A percentile compares a stretch with the other conserved stretches of the same genome.
phyloP scores from a whole-genome alignment of 1,140 invertebrate genomes.

The Lasioglossum albipes region DNA sequence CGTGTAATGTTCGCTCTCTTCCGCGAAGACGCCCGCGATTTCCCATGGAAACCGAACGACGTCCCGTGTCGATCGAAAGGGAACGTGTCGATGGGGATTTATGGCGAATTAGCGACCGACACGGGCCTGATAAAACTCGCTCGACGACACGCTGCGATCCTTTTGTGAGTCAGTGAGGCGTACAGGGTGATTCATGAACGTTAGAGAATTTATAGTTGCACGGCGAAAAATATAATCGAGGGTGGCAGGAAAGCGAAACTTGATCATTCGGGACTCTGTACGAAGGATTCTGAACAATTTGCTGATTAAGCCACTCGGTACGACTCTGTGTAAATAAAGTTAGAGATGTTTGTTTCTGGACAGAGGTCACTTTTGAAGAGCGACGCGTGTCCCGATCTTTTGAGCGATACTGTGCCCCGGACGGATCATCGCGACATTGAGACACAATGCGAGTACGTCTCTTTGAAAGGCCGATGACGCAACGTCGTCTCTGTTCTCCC shows the following conservation, averaged over 20 bases:
- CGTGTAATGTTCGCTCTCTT: conserved; percentile 61
- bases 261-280: no score
- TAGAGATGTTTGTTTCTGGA: no score
- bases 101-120: background rate
- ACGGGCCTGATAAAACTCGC: background rate
- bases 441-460: background rate
- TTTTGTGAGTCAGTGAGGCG: background rate
- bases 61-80: background rate
- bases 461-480: conserved; percentile 10
- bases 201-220: background rate
- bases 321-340: no score
- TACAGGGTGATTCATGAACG: background rate
- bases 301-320: no score
- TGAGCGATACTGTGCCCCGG: background rate
- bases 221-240: no score
- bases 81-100: background rate
- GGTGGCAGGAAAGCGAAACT: no score
- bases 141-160: background rate
- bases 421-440: conserved; percentile 7
- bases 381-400: background rate
- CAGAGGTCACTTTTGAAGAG: no score
- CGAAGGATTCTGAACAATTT: no score
- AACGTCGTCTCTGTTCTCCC: background rate
- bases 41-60: conserved; percentile 56
- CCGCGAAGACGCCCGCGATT: conserved; percentile 34